phyloP scores from a whole-genome alignment of 2,888 invertebrate genomes.

The Leucophora obtusa region DNA sequence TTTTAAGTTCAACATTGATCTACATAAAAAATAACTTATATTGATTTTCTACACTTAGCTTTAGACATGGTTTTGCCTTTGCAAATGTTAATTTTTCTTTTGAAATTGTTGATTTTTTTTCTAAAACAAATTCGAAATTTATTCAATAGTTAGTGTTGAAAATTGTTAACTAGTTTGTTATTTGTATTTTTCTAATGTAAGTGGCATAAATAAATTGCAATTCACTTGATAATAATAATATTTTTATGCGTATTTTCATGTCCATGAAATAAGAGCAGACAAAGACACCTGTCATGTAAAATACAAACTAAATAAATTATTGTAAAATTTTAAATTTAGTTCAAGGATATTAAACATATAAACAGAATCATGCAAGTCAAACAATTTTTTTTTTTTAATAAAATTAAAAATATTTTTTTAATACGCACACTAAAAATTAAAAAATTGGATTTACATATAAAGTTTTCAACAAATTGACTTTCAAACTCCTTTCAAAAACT shows the following conservation, averaged over 20 bases:
- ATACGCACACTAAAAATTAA: background rate
- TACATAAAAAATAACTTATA: constrained; percentile 50
- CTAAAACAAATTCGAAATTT: constrained; percentile 35
- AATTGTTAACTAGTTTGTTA: constrained; percentile 35
- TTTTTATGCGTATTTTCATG: constrained; percentile 44
- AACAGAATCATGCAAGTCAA: background rate
- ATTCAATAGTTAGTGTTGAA: constrained; percentile 38
- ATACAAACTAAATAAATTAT: constrained; percentile 33
- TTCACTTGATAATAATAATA: constrained; percentile 39
- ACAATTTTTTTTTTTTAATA: background rate
- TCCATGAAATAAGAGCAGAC: constrained; percentile 54
- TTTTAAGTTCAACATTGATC: constrained; percentile 57
- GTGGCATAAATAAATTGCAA: constrained; percentile 28
- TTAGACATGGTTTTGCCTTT: constrained; percentile 47
- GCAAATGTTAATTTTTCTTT: constrained; percentile 63
- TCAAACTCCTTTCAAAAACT: background rate
- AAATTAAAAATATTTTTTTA: background rate
- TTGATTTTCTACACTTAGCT: constrained; percentile 51
- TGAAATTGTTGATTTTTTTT: constrained; percentile 36
- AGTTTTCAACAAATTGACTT: background rate
- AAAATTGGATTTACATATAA: background rate
- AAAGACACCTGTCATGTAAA: constrained; percentile 61
- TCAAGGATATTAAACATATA: constrained; percentile 47
- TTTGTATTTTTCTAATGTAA: constrained; percentile 3
- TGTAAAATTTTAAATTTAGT: constrained; percentile 49